Percentiles rank a stretch among this genome's conserved stretches.
phyloP scores from a whole-genome alignment of 2,113 vertebrate species.

The Speoplatyrhinus poulsoni region DNA sequence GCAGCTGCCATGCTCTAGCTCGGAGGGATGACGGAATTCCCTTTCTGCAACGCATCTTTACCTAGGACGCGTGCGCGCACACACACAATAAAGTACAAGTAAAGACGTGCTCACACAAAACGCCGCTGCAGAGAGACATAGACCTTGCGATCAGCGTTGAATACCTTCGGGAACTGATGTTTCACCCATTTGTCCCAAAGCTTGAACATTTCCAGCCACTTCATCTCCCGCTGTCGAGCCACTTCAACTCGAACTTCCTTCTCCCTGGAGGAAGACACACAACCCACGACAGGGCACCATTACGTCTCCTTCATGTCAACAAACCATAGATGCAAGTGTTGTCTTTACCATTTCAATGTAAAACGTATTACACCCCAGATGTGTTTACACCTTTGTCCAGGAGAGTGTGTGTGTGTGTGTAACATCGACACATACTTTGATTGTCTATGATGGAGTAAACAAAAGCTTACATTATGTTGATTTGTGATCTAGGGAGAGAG shows the following conservation, averaged over 20 bases:
- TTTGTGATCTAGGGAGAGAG: no score
- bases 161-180: slow-evolving; percentile 89
- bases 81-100: background rate
- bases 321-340: slow-evolving; percentile 3
- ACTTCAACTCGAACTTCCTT: slow-evolving; percentile 83
- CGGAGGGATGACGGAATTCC: slow-evolving; percentile 89
- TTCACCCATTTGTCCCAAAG: slow-evolving; percentile 92
- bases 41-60: slow-evolving; percentile 90
- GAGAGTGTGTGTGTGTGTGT: background rate
- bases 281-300: slow-evolving; percentile 8
- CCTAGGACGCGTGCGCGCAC: slow-evolving; percentile 64
- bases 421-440: slow-evolving; percentile 3
- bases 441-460: no score
- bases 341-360: background rate
- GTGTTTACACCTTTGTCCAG: background rate
- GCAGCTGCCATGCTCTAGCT: slow-evolving; percentile 86
- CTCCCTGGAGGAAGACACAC: slow-evolving; percentile 70
- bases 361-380: background rate
- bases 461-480: no score
- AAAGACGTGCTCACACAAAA: background rate
- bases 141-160: background rate
- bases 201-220: slow-evolving; percentile 91
- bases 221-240: slow-evolving; percentile 87
- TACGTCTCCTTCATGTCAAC: background rate
- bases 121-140: background rate